A percentile compares a stretch with the other conserved stretches of the same genome.
Conservation (phyloP, 2,888 invertebrate genomes). For the Drosophila paranaensis region DNA sequence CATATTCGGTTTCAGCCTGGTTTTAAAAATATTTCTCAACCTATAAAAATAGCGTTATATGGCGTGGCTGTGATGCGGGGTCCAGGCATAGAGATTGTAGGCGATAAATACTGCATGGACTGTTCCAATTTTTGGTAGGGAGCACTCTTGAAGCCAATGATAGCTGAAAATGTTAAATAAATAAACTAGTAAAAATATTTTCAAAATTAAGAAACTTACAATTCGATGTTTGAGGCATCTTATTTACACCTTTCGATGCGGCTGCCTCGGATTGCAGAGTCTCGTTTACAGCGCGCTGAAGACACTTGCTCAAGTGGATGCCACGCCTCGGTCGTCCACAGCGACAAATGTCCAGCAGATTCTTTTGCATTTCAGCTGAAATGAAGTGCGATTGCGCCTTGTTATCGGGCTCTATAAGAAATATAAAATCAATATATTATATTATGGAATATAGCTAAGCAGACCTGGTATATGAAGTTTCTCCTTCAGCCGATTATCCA, state of each 20-base stretch:
- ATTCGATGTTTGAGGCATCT: slow-evolving; percentile 1
- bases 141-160: slow-evolving; percentile 74
- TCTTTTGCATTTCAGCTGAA: slow-evolving; percentile 81
- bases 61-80: slow-evolving; percentile 79
- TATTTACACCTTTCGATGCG: not conserved
- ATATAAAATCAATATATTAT: not conserved
- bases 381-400: slow-evolving; percentile 81
- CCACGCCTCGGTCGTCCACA: slow-evolving; percentile 81
- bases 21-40: slow-evolving; percentile 42
- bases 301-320: slow-evolving; percentile 81
- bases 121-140: slow-evolving; percentile 78
- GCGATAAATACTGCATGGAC: slow-evolving; percentile 83
- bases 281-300: slow-evolving; percentile 79
- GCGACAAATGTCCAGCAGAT: slow-evolving; percentile 80
- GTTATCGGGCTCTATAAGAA: slow-evolving; percentile 69
- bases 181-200: too few species aligned
- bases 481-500: slow-evolving; percentile 63
- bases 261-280: not conserved
- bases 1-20: too few species aligned
- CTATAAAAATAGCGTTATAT: slow-evolving; percentile 82
- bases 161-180: slow-evolving; percentile 56
- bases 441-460: not conserved
- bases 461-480: slow-evolving; percentile 52
- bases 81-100: slow-evolving; percentile 81
- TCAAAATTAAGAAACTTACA: not conserved